phyloP scores from a whole-genome alignment of 2,888 invertebrate species.

The Orthosia incerta region DNA sequence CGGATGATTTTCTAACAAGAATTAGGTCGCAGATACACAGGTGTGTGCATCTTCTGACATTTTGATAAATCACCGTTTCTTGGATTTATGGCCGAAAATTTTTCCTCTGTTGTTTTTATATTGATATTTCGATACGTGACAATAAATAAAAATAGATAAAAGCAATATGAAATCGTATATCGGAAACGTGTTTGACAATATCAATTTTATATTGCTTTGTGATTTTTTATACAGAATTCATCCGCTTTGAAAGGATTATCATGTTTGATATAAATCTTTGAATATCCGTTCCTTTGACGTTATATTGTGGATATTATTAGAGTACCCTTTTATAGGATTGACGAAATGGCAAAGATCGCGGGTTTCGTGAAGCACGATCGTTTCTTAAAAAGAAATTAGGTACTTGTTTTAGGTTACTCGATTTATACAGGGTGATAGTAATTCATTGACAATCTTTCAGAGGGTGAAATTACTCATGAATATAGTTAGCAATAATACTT shows the following conservation, averaged over 20 bases:
- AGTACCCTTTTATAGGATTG: slow-evolving; percentile 25
- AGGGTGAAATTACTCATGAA: background rate
- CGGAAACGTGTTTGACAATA: slow-evolving; percentile 38
- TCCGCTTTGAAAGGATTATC: slow-evolving; percentile 48
- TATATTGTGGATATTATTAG: slow-evolving; percentile 24
- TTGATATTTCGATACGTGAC: slow-evolving; percentile 68
- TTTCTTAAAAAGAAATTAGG: slow-evolving; percentile 1
- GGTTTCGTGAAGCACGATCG: background rate
- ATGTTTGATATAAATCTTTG: slow-evolving; percentile 39
- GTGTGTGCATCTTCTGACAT: slow-evolving; percentile 79
- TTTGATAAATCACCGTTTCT: slow-evolving; percentile 76
- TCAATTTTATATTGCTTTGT: slow-evolving; percentile 26
- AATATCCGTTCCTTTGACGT: slow-evolving; percentile 27
- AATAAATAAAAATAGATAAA: slow-evolving; percentile 68
- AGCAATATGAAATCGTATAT: slow-evolving; percentile 14
- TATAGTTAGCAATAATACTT: background rate
- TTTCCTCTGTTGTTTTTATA: slow-evolving; percentile 72
- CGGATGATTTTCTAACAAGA: slow-evolving; percentile 66
- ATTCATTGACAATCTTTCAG: background rate
- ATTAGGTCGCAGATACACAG: slow-evolving; percentile 77
- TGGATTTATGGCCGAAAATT: slow-evolving; percentile 70
- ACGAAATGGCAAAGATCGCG: slow-evolving; percentile 8
- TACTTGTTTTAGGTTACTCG: background rate
- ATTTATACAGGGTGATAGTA: slow-evolving; percentile 1
- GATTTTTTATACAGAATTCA: slow-evolving; percentile 30